Conservation (phyloP, 2,797 vertebrate species). For the Meriones psammophilus region DNA sequence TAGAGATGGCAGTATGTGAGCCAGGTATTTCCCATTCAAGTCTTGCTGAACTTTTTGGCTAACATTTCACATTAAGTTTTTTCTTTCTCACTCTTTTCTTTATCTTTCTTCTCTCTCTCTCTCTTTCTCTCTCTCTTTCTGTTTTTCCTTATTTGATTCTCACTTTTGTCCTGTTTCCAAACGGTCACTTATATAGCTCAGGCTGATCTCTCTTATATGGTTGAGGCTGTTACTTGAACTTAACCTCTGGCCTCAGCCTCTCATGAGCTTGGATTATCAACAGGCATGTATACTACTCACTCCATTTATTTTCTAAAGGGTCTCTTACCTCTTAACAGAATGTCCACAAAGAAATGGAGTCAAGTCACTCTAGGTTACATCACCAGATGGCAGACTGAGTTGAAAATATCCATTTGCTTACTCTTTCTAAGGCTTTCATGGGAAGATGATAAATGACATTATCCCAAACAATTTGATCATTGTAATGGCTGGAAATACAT, state of each 20-base stretch:
- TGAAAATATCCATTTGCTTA: not conserved
- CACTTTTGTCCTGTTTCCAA: not conserved
- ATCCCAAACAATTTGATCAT: not conserved
- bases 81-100: not conserved
- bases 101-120: not conserved
- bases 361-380: not conserved
- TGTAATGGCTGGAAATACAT: not conserved
- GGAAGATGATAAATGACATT: not conserved
- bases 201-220: not conserved
- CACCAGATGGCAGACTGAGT: not conserved
- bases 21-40: not conserved
- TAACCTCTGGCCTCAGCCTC: not conserved
- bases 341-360: not conserved
- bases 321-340: not conserved
- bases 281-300: not conserved
- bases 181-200: not conserved
- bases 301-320: not conserved
- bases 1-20: not conserved
- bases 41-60: not conserved
- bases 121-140: not conserved
- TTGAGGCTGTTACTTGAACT: not conserved
- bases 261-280: not conserved
- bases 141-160: too few relatives aligned
- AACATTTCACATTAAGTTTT: not conserved
- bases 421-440: not conserved